Evolutionary conservation across 2,888 invertebrate genomes (phyloP).

Genomic region (Microplitis manilae): DNA sequence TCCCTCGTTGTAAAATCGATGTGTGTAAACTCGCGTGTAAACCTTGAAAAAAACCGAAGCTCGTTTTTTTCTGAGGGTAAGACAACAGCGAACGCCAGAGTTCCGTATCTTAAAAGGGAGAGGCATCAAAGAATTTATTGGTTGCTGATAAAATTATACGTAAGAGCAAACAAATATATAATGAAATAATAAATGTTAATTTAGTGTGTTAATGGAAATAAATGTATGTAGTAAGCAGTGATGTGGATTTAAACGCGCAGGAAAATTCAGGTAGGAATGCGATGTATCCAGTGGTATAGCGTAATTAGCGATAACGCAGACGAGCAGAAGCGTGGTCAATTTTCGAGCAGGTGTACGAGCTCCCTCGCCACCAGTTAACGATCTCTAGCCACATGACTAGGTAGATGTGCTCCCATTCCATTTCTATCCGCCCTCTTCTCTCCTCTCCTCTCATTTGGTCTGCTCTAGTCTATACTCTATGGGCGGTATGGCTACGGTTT

Average conservation of each 20-base stretch:
- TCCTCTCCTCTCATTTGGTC: too few species aligned
- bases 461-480: not conserved
- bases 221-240: constrained; percentile 15
- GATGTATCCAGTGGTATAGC: constrained; percentile 17
- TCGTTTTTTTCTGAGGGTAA: not conserved
- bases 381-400: constrained; percentile 26
- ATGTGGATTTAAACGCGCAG: constrained; percentile 5
- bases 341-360: constrained; percentile 37
- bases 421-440: not conserved
- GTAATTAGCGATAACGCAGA: constrained; percentile 40
- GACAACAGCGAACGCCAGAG: too few species aligned
- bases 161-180: not conserved
- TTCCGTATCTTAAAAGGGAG: too few species aligned
- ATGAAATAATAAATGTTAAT: constrained; percentile 9
- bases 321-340: constrained; percentile 36
- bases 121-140: not conserved
- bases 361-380: constrained; percentile 31
- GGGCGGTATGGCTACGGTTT: not conserved
- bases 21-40: constrained; percentile 17
- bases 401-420: constrained; percentile 12
- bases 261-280: not conserved
- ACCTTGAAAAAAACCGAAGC: not conserved
- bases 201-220: constrained; percentile 14
- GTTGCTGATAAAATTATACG: not conserved
- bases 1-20: constrained; percentile 17